These are phyloP conservation scores for Poecilia latipinna DNA, from an alignment of 2,113 vertebrate species.

Conservation along the genomic window DNA sequence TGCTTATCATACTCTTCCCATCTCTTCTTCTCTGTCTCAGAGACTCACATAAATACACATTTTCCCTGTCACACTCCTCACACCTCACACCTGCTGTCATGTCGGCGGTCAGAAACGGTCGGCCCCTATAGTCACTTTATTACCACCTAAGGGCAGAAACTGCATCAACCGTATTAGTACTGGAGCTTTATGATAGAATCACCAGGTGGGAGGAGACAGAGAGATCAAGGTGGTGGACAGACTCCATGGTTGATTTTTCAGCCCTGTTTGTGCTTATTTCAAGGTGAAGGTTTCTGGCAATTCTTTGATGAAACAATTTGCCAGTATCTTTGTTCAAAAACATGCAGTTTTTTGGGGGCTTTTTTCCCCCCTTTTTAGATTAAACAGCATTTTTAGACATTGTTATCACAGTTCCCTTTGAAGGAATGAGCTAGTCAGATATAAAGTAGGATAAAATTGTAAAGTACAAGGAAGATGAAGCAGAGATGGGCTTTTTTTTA, in stretches of 20 bases:
- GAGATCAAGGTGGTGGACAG: slow-evolving; percentile 45
- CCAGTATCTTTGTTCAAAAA: slow-evolving; percentile 25
- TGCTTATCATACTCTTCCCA: not conserved
- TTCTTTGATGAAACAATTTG: slow-evolving; percentile 51
- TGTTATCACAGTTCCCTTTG: not conserved
- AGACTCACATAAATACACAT: slow-evolving; percentile 16
- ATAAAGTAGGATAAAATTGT: not conserved
- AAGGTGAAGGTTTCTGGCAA: slow-evolving; percentile 59
- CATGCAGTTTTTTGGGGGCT: slow-evolving; percentile 2
- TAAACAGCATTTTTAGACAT: slow-evolving; percentile 23
- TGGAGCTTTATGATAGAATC: slow-evolving; percentile 60
- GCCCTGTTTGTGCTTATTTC: slow-evolving; percentile 58
- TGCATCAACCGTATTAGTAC: slow-evolving; percentile 65
- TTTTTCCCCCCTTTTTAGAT: slow-evolving; percentile 20
- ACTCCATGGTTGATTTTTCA: slow-evolving; percentile 44
- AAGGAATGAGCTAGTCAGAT: not conserved
- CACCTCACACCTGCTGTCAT: slow-evolving; percentile 60
- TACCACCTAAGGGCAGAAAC: slow-evolving; percentile 55
- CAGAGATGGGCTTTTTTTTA: not conserved
- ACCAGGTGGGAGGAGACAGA: slow-evolving; percentile 46
- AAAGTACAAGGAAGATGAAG: not conserved
- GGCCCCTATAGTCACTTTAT: slow-evolving; percentile 70
- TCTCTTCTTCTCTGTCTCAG: not conserved
- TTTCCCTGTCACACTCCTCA: slow-evolving; percentile 34
- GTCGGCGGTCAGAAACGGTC: slow-evolving; percentile 60